These are phyloP conservation scores for Calidris pugnax DNA, from an alignment of 2,113 vertebrate genomes.

Conservation along the genomic window DNA sequence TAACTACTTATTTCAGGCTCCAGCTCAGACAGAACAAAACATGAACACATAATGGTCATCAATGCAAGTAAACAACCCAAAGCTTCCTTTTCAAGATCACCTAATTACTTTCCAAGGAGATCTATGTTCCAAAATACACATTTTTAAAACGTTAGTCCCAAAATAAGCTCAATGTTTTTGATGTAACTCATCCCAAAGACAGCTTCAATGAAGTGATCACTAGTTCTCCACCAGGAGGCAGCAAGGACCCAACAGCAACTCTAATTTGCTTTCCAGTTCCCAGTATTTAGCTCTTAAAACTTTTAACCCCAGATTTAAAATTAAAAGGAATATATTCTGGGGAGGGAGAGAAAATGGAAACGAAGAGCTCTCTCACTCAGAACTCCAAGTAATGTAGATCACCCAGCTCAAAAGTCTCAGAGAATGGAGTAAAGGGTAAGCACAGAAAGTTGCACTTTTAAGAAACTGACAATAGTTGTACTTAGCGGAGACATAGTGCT, in stretches of 20 bases:
- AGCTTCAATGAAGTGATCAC: neutral
- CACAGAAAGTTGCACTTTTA: neutral
- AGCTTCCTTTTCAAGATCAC: neutral
- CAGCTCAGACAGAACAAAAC: neutral
- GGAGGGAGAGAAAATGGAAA: neutral
- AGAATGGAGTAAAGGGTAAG: neutral
- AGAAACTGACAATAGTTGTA: neutral
- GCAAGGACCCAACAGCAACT: neutral
- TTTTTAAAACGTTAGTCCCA: neutral
- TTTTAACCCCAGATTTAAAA: neutral
- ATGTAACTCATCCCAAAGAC: neutral
- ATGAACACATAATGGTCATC: neutral
- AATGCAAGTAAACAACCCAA: neutral
- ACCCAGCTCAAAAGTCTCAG: neutral
- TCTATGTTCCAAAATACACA: neutral
- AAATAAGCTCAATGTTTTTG: neutral
- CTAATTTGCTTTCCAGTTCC: neutral
- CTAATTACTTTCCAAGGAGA: neutral
- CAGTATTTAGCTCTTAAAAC: neutral
- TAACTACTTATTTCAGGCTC: neutral
- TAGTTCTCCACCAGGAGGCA: slow-evolving; percentile 64
- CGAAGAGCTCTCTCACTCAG: neutral
- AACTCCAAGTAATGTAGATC: neutral
- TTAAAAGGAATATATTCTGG: neutral
- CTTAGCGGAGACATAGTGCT: neutral